Evolutionary conservation across 2,797 vertebrate genomes (phyloP).

Genomic region (Sarcoramphus papa): DNA sequence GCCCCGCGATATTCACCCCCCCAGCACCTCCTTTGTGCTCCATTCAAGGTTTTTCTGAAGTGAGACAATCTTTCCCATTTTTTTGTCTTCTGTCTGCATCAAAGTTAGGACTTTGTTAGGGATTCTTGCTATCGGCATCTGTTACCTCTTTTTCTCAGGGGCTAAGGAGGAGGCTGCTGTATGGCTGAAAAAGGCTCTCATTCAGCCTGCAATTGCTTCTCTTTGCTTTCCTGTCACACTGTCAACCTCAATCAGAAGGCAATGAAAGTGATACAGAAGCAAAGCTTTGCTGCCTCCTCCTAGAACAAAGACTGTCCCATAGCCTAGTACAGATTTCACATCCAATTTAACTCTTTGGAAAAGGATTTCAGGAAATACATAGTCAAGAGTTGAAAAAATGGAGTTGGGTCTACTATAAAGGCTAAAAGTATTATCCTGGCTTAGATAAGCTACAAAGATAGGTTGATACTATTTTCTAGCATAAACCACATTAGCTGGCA

Average conservation of each 20-base stretch:
- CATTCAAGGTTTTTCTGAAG: conserved; percentile 71
- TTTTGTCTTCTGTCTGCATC: conserved; percentile 73
- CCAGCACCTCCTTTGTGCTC: conserved; percentile 66
- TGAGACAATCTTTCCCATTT: conserved; percentile 72
- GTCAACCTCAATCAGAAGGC: conserved; percentile 98
- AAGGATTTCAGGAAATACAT: conserved; percentile 88
- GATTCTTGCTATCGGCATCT: conserved; percentile 81
- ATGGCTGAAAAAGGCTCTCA: conserved; percentile 91
- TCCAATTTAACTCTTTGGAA: conserved; percentile 98
- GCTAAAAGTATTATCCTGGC: conserved; percentile 88
- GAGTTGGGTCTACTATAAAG: conserved; percentile 85
- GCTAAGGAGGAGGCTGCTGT: conserved; percentile 79
- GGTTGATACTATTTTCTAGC: conserved; percentile 87
- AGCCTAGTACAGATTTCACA: conserved; percentile 96
- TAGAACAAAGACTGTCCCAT: conserved; percentile 90
- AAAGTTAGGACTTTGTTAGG: conserved; percentile 84
- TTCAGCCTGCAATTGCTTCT: conserved; percentile 84
- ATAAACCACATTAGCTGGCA: conserved; percentile 95
- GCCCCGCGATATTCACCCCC: conserved; percentile 24
- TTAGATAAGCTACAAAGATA: conserved; percentile 89
- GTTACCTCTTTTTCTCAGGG: conserved; percentile 81
- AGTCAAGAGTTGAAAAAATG: conserved; percentile 86
- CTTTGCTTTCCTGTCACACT: conserved; percentile 96
- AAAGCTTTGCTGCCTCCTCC: conserved; percentile 80
- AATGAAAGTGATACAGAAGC: conserved; percentile 84